These are phyloP conservation scores for Abscondita cerata DNA, from an alignment of 2,888 invertebrate species.

Conservation along the genomic window DNA sequence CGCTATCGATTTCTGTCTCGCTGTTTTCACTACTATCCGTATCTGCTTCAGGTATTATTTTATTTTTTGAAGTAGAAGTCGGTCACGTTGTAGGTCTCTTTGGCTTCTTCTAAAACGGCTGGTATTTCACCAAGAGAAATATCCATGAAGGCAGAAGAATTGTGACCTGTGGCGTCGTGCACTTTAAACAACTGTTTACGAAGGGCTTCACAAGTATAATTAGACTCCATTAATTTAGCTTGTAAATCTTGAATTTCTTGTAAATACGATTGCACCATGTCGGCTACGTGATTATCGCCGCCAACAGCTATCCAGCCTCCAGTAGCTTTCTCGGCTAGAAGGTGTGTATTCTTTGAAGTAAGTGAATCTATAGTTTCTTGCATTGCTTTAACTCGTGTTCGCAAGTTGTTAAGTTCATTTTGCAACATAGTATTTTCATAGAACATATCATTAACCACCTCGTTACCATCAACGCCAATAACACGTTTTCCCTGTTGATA, in stretches of 20 bases:
- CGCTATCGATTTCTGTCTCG: conserved; percentile 66
- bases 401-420: conserved; percentile 85
- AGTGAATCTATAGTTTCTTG: conserved; percentile 93
- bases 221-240: conserved; percentile 88
- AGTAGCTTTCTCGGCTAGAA: conserved; percentile 80
- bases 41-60: conserved; percentile 61
- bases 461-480: conserved; percentile 85
- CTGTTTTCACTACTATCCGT: conserved; percentile 64
- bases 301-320: conserved; percentile 66
- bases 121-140: too few species aligned
- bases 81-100: conserved; percentile 72
- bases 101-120: conserved; percentile 77
- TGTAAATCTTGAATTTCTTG: conserved; percentile 90
- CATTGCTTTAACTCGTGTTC: conserved; percentile 91
- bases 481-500: conserved; percentile 94
- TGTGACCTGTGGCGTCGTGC: conserved; percentile 30
- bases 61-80: conserved; percentile 51
- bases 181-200: conserved; percentile 60
- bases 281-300: conserved; percentile 66
- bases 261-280: conserved; percentile 83
- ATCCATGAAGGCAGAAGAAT: conserved; percentile 38
- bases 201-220: conserved; percentile 77
- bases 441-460: conserved; percentile 91
- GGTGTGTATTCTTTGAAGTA: conserved; percentile 80
- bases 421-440: conserved; percentile 94